Percentiles rank a stretch among this genome's conserved stretches.
These are phyloP conservation scores for Battus philenor DNA, from an alignment of 1,140 invertebrate species.

Conservation along the genomic window DNA sequence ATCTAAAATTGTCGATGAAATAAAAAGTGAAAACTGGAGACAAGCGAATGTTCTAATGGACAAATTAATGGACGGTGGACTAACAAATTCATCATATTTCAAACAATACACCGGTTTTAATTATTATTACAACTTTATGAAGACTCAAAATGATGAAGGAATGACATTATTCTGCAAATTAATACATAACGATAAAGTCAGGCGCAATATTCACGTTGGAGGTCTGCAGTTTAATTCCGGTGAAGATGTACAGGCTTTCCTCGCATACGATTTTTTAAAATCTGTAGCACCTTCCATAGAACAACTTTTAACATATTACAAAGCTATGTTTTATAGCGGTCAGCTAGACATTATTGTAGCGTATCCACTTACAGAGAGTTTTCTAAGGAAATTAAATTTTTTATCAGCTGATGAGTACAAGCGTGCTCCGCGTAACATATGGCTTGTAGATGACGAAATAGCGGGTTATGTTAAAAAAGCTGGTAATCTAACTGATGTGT, in stretches of 20 bases:
- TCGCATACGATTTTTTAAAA: conserved; percentile 47
- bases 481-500: conserved; percentile 84
- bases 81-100: conserved; percentile 81
- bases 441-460: conserved; percentile 81
- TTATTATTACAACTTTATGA: conserved; percentile 88
- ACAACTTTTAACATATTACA: conserved; percentile 74
- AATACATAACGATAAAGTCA: conserved; percentile 77
- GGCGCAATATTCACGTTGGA: conserved; percentile 88
- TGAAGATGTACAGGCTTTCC: conserved; percentile 35
- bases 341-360: conserved; percentile 90
- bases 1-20: conserved; percentile 74
- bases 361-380: conserved; percentile 85
- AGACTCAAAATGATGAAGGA: conserved; percentile 57
- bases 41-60: conserved; percentile 83
- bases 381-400: conserved; percentile 81
- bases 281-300: conserved; percentile 44
- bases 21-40: conserved; percentile 78
- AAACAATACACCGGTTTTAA: conserved; percentile 85
- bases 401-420: conserved; percentile 78
- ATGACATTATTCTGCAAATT: conserved; percentile 65
- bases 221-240: conserved; percentile 81
- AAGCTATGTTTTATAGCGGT: conserved; percentile 85
- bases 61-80: conserved; percentile 78
- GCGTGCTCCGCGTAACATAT: conserved; percentile 77
- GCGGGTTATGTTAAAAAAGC: conserved; percentile 85